Evolutionary conservation across 2,113 vertebrate species (phyloP).

Genomic region (Mesoclemmys tuberculata): DNA sequence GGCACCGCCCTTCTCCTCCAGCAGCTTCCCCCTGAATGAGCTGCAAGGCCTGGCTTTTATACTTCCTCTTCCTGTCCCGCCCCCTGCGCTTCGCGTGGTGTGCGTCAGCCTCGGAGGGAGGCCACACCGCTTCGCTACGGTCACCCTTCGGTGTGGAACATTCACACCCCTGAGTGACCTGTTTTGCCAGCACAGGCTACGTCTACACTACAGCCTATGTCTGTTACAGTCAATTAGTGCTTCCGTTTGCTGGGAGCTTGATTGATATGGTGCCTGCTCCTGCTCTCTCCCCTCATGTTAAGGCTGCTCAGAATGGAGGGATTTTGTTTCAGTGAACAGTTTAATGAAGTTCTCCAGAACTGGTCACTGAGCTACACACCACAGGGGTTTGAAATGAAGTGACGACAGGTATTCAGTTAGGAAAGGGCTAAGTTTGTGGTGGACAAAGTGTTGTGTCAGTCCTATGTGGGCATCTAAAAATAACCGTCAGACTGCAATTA

Average conservation of each 20-base stretch:
- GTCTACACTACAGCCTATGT: not conserved
- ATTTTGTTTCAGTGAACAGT: not conserved
- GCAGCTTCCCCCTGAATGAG: no score
- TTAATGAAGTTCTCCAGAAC: not conserved
- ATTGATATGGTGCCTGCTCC: slow-evolving; percentile 12
- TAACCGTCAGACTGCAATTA: fast-evolving
- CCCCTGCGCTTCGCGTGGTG: no score
- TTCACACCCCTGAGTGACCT: no score
- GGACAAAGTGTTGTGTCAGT: fast-evolving
- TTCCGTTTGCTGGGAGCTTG: slow-evolving; percentile 46
- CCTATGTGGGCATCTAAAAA: fast-evolving
- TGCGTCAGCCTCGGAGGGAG: no score
- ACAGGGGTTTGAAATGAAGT: not conserved
- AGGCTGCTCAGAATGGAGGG: not conserved
- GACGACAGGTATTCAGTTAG: not conserved
- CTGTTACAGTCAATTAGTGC: not conserved
- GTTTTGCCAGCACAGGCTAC: no score
- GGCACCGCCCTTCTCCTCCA: no score
- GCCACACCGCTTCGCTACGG: no score
- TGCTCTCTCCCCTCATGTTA: not conserved
- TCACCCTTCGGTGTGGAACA: no score
- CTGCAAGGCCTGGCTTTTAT: no score
- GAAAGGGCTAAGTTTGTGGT: fast-evolving
- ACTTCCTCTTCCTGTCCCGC: no score
- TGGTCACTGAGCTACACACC: not conserved